These are phyloP conservation scores for Trochalopteron elliotii DNA, from an alignment of 2,113 vertebrate species.

Conservation along the genomic window DNA sequence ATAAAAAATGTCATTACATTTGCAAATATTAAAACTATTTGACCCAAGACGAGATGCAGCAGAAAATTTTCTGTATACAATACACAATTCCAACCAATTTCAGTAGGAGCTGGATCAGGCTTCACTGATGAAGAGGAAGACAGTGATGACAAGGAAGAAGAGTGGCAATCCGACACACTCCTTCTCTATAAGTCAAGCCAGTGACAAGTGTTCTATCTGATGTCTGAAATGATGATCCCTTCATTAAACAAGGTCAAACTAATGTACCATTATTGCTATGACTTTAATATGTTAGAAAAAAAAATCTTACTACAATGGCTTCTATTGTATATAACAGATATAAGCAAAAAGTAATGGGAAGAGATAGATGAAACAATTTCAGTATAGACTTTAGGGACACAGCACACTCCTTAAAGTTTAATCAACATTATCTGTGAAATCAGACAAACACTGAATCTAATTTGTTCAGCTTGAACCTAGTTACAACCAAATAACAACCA, in stretches of 20 bases:
- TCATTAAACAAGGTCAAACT: conserved; percentile 1
- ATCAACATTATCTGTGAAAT: not conserved
- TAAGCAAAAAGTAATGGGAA: not conserved
- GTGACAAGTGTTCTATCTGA: not conserved
- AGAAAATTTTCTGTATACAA: not conserved
- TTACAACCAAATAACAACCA: not conserved
- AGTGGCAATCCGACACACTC: not conserved
- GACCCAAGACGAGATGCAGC: not conserved
- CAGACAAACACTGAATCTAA: not conserved
- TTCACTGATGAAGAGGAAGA: not conserved
- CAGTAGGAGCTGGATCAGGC: not conserved
- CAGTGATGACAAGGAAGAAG: not conserved
- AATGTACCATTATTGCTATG: not conserved
- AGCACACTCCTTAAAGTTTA: not conserved
- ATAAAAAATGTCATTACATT: not conserved
- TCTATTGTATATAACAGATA: not conserved
- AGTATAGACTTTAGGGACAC: not conserved
- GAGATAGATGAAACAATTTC: not conserved
- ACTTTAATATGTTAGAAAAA: not conserved
- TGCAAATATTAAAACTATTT: not conserved
- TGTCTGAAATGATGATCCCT: not conserved
- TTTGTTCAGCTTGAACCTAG: not conserved
- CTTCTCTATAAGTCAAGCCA: not conserved
- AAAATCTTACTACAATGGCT: not conserved
- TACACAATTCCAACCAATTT: not conserved